Conservation (phyloP, 1,140 invertebrate genomes). For the Pteromalus puparum region DNA sequence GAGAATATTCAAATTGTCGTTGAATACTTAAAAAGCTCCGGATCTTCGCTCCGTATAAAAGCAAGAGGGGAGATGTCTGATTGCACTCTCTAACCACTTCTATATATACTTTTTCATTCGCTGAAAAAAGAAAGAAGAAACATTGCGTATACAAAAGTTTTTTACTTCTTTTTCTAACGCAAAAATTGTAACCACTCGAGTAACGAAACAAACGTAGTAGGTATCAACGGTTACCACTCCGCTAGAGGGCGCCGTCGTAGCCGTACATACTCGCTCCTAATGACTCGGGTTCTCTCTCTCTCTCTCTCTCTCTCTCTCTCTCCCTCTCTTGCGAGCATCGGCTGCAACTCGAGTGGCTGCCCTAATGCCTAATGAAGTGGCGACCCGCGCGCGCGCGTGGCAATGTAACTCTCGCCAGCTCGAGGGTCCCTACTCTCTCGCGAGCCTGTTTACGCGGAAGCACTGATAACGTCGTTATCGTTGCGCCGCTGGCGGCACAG, state of each 20-base stretch:
- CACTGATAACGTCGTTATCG: constrained; percentile 43
- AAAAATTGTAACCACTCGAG: too few species aligned
- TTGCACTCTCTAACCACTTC: too few species aligned
- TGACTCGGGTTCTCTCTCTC: not conserved
- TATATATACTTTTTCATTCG: too few species aligned
- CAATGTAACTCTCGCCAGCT: constrained; percentile 8
- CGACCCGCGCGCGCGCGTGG: not conserved
- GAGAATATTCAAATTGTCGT: constrained; percentile 21
- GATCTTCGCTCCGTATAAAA: not conserved
- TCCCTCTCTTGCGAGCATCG: not conserved
- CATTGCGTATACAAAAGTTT: too few species aligned
- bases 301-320: too few species aligned
- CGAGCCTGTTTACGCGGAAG: constrained; percentile 14
- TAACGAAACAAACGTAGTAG: not conserved
- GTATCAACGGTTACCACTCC: not conserved
- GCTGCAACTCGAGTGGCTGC: not conserved
- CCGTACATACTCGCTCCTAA: not conserved
- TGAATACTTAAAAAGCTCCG: constrained; percentile 9
- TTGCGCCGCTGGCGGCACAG: not conserved
- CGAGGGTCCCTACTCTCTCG: not conserved
- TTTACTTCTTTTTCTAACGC: too few species aligned
- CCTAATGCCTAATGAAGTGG: not conserved
- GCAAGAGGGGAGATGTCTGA: too few species aligned
- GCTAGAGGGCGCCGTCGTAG: not conserved
- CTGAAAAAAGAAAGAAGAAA: too few species aligned